Conservation (phyloP, 2,797 vertebrate genomes). For the Cossypha niveicapilla region DNA sequence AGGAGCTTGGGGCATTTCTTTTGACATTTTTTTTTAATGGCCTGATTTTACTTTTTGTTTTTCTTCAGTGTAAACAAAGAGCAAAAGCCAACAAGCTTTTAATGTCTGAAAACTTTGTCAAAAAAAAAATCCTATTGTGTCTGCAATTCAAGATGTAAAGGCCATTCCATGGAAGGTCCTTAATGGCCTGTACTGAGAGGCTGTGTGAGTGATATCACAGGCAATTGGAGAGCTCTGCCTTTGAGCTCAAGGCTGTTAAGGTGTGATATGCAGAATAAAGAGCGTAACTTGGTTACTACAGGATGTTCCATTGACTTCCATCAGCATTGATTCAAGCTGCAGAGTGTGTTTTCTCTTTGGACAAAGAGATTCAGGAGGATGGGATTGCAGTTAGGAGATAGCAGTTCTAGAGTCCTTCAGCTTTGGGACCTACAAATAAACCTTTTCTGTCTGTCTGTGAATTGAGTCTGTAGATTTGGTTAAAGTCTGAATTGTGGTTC, state of each 20-base stretch:
- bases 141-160: not conserved
- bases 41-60: not conserved
- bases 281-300: not conserved
- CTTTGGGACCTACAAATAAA: not conserved
- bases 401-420: not conserved
- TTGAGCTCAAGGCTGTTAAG: not conserved
- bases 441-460: not conserved
- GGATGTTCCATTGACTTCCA: not conserved
- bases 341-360: not conserved
- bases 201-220: not conserved
- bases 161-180: not conserved
- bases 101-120: not conserved
- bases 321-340: not conserved
- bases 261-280: not conserved
- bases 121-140: not conserved
- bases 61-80: not conserved
- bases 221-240: not conserved
- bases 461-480: not conserved
- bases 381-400: not conserved
- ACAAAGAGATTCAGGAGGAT: not conserved
- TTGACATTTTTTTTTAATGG: not conserved
- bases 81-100: not conserved
- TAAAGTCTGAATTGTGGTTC: not conserved
- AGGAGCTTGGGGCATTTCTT: not conserved
- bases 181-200: not conserved